Evolutionary conservation across 2,113 vertebrate genomes (phyloP).

Genomic region (Parotia lawesii): DNA sequence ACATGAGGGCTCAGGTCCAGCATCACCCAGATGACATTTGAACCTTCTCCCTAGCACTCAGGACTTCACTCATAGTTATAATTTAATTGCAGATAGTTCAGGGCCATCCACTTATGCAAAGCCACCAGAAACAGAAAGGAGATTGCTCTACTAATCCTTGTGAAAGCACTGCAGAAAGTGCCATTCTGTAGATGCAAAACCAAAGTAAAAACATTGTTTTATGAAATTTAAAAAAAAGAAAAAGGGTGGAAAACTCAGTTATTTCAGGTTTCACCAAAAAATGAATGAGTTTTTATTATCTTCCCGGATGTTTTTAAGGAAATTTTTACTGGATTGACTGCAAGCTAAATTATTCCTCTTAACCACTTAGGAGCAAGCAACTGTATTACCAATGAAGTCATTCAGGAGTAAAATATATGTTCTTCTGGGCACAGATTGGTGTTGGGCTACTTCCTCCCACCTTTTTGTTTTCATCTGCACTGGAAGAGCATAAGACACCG

Average conservation of each 20-base stretch:
- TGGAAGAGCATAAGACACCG: background rate
- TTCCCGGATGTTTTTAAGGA: background rate
- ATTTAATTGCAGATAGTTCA: background rate
- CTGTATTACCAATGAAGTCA: background rate
- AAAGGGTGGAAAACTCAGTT: background rate
- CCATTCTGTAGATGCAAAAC: background rate
- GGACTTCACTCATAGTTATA: rapidly evolving
- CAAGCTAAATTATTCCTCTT: background rate
- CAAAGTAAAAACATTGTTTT: rapidly evolving
- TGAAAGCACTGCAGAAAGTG: background rate
- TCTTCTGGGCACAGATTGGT: background rate
- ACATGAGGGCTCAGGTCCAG: background rate
- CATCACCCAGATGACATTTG: rapidly evolving
- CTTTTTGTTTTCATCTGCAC: background rate
- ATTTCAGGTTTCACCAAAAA: background rate
- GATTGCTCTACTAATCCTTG: background rate
- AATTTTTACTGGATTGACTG: background rate
- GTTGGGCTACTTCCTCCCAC: background rate
- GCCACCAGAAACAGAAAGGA: background rate
- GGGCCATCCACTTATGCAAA: background rate
- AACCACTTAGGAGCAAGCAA: background rate
- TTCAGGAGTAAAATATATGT: background rate
- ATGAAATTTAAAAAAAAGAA: background rate
- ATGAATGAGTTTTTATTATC: background rate
- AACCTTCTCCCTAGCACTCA: background rate